These are phyloP conservation scores for Entomyzon cyanotis DNA, from an alignment of 2,113 vertebrate genomes.

Conservation along the genomic window DNA sequence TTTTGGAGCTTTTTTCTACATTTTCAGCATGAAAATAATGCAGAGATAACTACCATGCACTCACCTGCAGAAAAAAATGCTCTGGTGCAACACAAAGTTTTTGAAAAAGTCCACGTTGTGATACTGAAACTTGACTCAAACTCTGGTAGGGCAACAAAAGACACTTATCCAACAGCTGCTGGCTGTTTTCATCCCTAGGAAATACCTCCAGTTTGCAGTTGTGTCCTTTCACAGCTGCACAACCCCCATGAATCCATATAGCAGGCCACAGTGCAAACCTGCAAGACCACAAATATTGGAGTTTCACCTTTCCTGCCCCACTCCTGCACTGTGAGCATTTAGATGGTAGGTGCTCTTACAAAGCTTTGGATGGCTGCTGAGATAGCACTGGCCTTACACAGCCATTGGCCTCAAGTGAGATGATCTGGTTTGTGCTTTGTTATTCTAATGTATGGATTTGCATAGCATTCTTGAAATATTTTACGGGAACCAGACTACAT, in stretches of 20 bases:
- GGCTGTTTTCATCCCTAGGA: neutral
- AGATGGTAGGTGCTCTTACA: neutral
- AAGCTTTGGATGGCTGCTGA: neutral
- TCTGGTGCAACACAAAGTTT: neutral
- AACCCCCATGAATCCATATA: neutral
- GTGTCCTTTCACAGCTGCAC: neutral
- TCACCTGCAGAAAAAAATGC: neutral
- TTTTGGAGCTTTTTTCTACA: neutral
- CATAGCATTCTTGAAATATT: neutral
- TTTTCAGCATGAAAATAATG: neutral
- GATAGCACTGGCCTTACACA: neutral
- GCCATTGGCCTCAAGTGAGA: neutral
- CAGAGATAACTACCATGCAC: neutral
- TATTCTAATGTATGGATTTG: neutral
- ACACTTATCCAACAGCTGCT: neutral
- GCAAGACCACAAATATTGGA: neutral
- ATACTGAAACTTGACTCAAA: neutral
- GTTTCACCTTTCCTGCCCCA: neutral
- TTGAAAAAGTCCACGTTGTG: neutral
- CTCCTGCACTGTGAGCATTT: neutral
- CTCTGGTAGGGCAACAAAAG: neutral
- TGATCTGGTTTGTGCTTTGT: neutral
- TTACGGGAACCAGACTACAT: neutral
- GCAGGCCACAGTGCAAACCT: neutral
- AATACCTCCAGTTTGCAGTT: neutral